Base-by-base conservation (phyloP, 2,797 vertebrate species). In the Chloroceryle amazona region DNA sequence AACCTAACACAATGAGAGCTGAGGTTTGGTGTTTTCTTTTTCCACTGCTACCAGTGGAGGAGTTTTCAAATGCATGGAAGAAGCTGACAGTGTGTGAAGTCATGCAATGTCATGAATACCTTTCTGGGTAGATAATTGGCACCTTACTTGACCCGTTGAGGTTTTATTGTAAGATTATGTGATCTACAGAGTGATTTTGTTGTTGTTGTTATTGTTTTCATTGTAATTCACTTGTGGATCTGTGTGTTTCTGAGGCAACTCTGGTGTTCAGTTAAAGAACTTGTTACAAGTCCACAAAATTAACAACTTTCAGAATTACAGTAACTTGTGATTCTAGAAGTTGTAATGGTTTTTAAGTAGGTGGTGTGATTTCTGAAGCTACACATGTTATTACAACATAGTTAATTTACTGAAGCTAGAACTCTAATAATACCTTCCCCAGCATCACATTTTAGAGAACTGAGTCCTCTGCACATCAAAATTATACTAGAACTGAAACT, bases 361-460 rank as follows among this genome's bases (percentile, higher is more conserved):
- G 8, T 74, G 37, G 31, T 3, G 13, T 81, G 66, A 68, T 91
- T 89, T 93, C 52, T 86, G 78, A 84, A 89, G 46, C 37, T 79
- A 33, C 0, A 0, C 20, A 3, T 68, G 7, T n/a, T 86, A 15
- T 37, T 82, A 71, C 52, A 51, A 14, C 4, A 4, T 31, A 70
- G 61, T 66, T 70, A n/a, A 51, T 72, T 60, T 93, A 37, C 17
- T 63, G 39, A 68, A 89, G 73, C 31, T 83, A 42, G 19, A 70
- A 41, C 22, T 91, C 46, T 72, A 58, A 29, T 86, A 54, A 11
- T 79, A 67, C 20, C 80, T 84, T 57, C 25, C 12, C 10, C 39
- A 25, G 5, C 33, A n/a, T 75, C 31, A 70, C 31, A 55, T 81
- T 92, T 96, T 89, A 67, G 90, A 87, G 93, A 96, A 96, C 73